phyloP scores from a whole-genome alignment of 2,113 vertebrate species.

The Prunella himalayana region DNA sequence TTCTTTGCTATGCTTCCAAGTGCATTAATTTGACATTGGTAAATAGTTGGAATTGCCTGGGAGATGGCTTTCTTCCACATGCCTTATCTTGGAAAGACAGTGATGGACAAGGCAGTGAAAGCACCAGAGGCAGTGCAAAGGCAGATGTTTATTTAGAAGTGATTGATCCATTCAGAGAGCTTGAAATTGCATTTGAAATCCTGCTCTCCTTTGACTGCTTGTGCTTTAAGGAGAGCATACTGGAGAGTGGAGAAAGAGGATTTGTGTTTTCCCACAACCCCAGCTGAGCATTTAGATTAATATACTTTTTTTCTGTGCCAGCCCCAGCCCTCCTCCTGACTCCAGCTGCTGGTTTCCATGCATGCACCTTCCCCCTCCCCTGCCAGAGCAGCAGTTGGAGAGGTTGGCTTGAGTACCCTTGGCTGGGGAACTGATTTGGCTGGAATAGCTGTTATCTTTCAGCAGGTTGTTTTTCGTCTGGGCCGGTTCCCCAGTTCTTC shows the following conservation, averaged over 20 bases:
- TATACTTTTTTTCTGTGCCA: neutral
- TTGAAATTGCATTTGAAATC: slow-evolving; percentile 49
- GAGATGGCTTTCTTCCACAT: slow-evolving; percentile 54
- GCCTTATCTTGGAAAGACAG: slow-evolving; percentile 55
- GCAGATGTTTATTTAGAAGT: slow-evolving; percentile 55
- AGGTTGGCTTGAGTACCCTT: neutral
- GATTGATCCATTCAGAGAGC: slow-evolving; percentile 48
- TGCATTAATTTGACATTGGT: slow-evolving; percentile 56
- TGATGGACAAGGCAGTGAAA: slow-evolving; percentile 58
- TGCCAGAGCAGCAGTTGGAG: neutral
- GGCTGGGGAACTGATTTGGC: neutral
- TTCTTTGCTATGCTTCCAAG: slow-evolving; percentile 50
- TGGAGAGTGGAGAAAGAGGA: neutral
- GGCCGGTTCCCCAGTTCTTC: neutral
- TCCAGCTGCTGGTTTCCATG: slow-evolving; percentile 8
- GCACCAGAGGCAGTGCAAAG: slow-evolving; percentile 39
- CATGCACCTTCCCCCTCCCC: neutral
- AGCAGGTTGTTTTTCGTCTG: neutral
- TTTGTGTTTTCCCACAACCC: slow-evolving; percentile 36
- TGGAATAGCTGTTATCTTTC: neutral
- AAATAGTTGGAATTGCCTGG: slow-evolving; percentile 49
- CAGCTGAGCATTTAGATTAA: slow-evolving; percentile 13
- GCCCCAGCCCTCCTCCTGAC: neutral
- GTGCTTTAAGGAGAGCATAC: slow-evolving; percentile 3
- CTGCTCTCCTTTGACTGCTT: slow-evolving; percentile 15